Conservation (phyloP, 2,888 invertebrate species). For the Pristionchus entomophagus region DNA sequence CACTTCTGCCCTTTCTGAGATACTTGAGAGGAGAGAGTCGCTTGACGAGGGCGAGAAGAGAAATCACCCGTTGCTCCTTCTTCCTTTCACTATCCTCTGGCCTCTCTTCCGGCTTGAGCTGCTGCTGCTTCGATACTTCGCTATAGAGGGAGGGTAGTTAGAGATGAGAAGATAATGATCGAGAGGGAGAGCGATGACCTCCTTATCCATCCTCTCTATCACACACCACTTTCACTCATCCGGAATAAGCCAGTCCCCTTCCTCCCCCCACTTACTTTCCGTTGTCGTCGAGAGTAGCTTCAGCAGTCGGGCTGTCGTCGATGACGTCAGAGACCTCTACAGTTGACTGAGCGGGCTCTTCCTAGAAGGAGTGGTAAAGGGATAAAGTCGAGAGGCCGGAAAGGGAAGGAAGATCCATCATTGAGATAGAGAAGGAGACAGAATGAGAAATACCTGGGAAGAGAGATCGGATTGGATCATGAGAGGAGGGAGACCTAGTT, state of each 20-base stretch:
- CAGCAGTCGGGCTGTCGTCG: not conserved
- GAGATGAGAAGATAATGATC: conserved; percentile 32
- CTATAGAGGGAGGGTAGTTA: conserved; percentile 29
- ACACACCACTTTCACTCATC: conserved; percentile 32
- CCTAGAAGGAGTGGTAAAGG: not conserved
- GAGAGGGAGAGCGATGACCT: conserved; percentile 37
- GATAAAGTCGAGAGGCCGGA: not conserved
- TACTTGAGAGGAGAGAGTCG: conserved; percentile 3
- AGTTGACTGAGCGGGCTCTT: not conserved
- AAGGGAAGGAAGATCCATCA: not conserved
- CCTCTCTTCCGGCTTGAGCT: not conserved
- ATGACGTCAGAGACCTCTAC: not conserved
- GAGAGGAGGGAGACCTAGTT: not conserved
- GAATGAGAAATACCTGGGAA: not conserved
- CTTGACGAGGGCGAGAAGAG: conserved; percentile 34
- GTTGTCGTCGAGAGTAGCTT: conserved; percentile 5
- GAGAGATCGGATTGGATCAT: conserved; percentile 33
- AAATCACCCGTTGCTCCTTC: not conserved
- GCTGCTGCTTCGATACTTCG: conserved; percentile 10
- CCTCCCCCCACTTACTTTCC: not conserved
- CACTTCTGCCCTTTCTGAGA: conserved; percentile 22
- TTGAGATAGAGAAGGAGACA: not conserved
- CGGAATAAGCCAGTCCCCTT: conserved; percentile 6
- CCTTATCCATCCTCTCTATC: conserved; percentile 11
- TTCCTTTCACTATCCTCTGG: conserved; percentile 21